Evolutionary conservation across 1,140 invertebrate genomes (phyloP), one percentile per base, ranked within the genome.

Genomic region (Caenorhabditis latens): DNA sequence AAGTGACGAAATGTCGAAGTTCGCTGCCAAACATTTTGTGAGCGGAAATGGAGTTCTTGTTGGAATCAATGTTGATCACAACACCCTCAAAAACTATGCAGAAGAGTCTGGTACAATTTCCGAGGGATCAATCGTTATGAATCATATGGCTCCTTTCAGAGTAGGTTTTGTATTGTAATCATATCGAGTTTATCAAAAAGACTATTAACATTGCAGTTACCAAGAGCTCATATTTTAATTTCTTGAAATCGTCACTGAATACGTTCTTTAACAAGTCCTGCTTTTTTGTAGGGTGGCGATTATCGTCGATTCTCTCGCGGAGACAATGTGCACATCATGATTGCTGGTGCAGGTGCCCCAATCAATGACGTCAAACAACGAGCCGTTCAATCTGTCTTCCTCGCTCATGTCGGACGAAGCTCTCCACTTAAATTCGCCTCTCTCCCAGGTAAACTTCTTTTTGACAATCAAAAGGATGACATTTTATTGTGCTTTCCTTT

Each of bases 51-150:
- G 90, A 7, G 90, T 88, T 32, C 67, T 92, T 42, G 83, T 92
- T 32, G 91, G 91, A 21, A 75, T 91, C 14, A 92, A 92, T 61
- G 85, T 92, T 32, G 92, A 92, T 71, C 90, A 91, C 79, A 42
- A 48, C 13, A 53, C 82, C 53, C 87, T 92, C 2, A 55, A 91
- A n/a, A 57, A 84, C n/a, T 92, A 92, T 85, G 91, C 89, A 24
- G 85, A 82, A 24, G 83, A 87, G 24, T 90, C 90, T 58, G 82
- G 57, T 11, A 53, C 79, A 2, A 84, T 91, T 55, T 50, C 50
- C 5, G 85, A 90, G 4, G 91, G 91, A 8, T 58, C 40, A 13
- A 4, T 24, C 0, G 46, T 50, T 24, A 21, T 19, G 0, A 79
- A 50, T 50, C 71, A 79, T 24, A 13, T 13, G n/a, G 13, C 46